Evolutionary conservation across 2,888 invertebrate genomes (phyloP), one percentile per base, ranked within the genome.

Genomic region (Trichogramma dendrolimi): DNA sequence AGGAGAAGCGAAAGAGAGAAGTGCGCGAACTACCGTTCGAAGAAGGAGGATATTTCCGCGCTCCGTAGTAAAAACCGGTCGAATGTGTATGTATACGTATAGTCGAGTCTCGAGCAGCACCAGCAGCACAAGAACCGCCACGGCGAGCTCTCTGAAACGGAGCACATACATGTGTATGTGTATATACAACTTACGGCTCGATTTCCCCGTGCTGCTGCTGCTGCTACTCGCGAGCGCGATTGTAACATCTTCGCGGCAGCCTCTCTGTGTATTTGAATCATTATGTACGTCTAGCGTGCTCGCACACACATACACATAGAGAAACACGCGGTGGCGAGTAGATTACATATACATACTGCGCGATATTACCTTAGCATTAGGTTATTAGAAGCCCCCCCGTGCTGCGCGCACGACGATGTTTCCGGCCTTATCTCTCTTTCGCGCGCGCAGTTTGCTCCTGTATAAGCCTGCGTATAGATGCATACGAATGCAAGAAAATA

Each of bases 1-100:
- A 11, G 39, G 51, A 40, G 52, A 4, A n/a, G 52, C 4, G n/a
- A 7, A 57, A 7, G 46, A 43, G 40, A 43, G 42, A 43, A 41
- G 50, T 10, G n/a, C 14, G 14, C 67, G 67, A 70, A 70, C 69
- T 70, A 68, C 66, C 64, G 68, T 68, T 68, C 65, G 65, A 61
- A 51, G 65, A 57, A 58, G 64, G 61, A 57, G 62, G 62, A 67
- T 69, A 68, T 68, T 69, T 70, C 67, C 68, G 64, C 47, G 67
- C 65, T 60, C 42, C 52, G 60, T 52, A 60, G 51, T 38, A n/a
- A 55, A 14, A 62, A 63, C 66, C 67, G 67, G 66, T 67, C 67
- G 63, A 61, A 46, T 46, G 11, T 46, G 46, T 8, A 8, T 8
- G 46, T 8, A n/a, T 46, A 46, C 10, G 46, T 46, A n/a, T 46